These are phyloP conservation scores for Apogon talboti DNA, from an alignment of 2,797 vertebrate genomes.

Conservation along the genomic window DNA sequence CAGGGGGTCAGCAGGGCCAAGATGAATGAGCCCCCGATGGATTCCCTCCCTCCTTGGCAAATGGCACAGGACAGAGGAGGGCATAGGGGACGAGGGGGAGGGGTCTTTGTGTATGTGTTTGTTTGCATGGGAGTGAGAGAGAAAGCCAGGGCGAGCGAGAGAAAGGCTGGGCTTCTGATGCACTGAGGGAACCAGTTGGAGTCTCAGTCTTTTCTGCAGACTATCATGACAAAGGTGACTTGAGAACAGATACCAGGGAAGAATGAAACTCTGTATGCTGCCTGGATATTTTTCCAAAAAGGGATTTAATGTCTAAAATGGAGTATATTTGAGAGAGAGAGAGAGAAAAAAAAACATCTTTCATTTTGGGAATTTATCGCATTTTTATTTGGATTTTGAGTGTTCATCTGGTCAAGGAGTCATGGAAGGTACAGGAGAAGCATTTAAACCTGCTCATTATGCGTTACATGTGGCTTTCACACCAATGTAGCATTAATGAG, in stretches of 20 bases:
- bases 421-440: slow-evolving; percentile 79
- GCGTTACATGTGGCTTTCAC: slow-evolving; percentile 55
- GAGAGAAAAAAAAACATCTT: neutral
- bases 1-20: slow-evolving; percentile 88
- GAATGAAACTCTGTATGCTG: slow-evolving; percentile 53
- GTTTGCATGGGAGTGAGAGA: slow-evolving; percentile 71
- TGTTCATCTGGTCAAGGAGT: slow-evolving; percentile 40
- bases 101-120: slow-evolving; percentile 66
- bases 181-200: slow-evolving; percentile 80
- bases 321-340: slow-evolving; percentile 53
- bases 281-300: slow-evolving; percentile 45
- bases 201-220: slow-evolving; percentile 85
- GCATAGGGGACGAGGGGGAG: slow-evolving; percentile 79
- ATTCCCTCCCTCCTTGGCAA: slow-evolving; percentile 92
- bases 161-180: slow-evolving; percentile 66
- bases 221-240: slow-evolving; percentile 79
- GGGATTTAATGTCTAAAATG: slow-evolving; percentile 66
- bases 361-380: slow-evolving; percentile 58
- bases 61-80: slow-evolving; percentile 94
- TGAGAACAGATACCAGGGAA: slow-evolving; percentile 64
- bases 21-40: slow-evolving; percentile 96
- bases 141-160: slow-evolving; percentile 68
- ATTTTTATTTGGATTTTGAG: slow-evolving; percentile 51
- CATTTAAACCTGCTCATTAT: slow-evolving; percentile 29
- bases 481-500: slow-evolving; percentile 70